Evolutionary conservation across 1,140 invertebrate genomes (phyloP).

Genomic region (Aphaenogaster rudis): DNA sequence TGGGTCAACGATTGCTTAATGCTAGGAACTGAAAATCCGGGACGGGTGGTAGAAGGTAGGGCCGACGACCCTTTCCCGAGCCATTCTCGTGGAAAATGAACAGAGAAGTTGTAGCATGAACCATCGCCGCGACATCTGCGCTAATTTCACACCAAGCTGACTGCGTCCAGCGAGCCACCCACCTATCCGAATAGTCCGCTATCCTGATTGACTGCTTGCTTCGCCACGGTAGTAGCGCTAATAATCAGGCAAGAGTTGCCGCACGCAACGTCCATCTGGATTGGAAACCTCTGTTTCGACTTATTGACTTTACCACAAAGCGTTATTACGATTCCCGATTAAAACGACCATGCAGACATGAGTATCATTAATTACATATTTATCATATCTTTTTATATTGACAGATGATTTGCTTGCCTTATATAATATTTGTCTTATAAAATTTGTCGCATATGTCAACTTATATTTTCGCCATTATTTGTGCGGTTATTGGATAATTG

Average conservation of each 20-base stretch:
- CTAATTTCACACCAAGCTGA: slow-evolving; percentile 87
- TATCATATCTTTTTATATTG: not conserved
- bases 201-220: slow-evolving; percentile 72
- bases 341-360: not conserved
- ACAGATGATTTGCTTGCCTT: not conserved
- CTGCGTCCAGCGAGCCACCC: slow-evolving; percentile 79
- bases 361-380: not conserved
- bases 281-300: slow-evolving; percentile 46
- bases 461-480: not conserved
- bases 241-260: slow-evolving; percentile 60
- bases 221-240: slow-evolving; percentile 64
- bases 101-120: slow-evolving; percentile 82
- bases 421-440: not conserved
- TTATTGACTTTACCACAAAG: slow-evolving; percentile 37
- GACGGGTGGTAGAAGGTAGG: slow-evolving; percentile 65
- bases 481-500: not conserved
- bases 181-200: slow-evolving; percentile 67
- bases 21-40: slow-evolving; percentile 82
- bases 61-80: slow-evolving; percentile 76
- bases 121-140: slow-evolving; percentile 86
- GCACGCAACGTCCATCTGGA: slow-evolving; percentile 53
- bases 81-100: slow-evolving; percentile 87
- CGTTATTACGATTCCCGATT: slow-evolving; percentile 35
- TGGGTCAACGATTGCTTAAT: slow-evolving; percentile 82
- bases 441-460: not conserved